These are phyloP conservation scores for Tipula vernalis DNA, from an alignment of 2,888 invertebrate species.

Conservation along the genomic window DNA sequence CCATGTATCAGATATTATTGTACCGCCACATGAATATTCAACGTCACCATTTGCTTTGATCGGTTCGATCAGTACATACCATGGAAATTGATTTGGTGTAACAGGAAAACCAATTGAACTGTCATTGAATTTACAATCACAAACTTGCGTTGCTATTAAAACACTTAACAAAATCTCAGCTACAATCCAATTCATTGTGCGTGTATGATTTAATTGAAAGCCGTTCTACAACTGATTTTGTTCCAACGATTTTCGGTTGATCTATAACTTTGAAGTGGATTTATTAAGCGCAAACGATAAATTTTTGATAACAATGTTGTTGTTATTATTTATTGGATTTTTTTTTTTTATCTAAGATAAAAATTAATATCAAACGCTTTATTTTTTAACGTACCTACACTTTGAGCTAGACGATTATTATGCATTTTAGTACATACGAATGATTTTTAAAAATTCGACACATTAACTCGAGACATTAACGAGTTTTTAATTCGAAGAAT, in stretches of 20 bases:
- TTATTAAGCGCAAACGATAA: neutral
- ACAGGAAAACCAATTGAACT: neutral
- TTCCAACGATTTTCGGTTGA: neutral
- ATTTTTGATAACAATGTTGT: neutral
- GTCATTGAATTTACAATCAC: neutral
- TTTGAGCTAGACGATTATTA: neutral
- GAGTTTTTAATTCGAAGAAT: neutral
- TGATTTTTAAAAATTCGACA: neutral
- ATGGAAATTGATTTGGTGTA: neutral
- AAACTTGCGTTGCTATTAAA: neutral
- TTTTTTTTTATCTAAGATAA: neutral
- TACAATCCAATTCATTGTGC: neutral
- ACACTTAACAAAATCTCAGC: neutral
- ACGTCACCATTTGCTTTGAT: neutral
- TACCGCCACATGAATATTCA: neutral
- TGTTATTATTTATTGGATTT: neutral
- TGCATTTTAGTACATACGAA: neutral
- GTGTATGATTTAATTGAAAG: neutral
- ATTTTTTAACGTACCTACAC: neutral
- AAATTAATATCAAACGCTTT: neutral
- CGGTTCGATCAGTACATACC: slow-evolving; percentile 1
- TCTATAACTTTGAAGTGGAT: neutral
- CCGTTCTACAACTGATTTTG: neutral
- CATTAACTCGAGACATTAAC: neutral
- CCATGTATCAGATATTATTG: neutral